These are phyloP conservation scores for Caenorhabditis sp. DNA, from an alignment of 2,888 invertebrate species.

Conservation along the genomic window DNA sequence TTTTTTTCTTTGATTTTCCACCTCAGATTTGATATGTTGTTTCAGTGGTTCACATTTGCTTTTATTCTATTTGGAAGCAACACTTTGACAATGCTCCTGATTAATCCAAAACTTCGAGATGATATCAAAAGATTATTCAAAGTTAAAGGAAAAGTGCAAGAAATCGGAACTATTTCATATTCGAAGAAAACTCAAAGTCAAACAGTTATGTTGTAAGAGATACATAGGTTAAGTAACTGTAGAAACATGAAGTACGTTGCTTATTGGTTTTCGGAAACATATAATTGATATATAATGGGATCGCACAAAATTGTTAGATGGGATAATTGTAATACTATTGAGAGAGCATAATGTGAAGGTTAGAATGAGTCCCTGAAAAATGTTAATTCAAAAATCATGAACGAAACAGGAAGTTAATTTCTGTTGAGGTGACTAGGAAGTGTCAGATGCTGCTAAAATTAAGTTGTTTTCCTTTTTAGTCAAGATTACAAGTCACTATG, in stretches of 20 bases:
- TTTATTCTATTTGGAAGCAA: not conserved
- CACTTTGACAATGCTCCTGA: not conserved
- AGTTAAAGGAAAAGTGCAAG: not conserved
- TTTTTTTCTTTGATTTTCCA: not conserved
- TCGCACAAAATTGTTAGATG: not conserved
- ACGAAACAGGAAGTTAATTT: no score
- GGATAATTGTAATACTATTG: not conserved
- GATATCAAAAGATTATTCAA: not conserved
- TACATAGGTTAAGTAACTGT: not conserved
- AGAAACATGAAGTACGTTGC: not conserved
- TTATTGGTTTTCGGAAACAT: not conserved
- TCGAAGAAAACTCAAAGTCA: not conserved
- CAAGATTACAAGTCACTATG: no score
- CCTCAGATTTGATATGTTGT: not conserved
- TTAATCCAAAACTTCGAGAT: not conserved
- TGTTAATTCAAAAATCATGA: no score
- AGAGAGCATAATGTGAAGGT: not conserved
- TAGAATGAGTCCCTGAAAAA: not conserved
- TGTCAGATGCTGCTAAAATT: no score
- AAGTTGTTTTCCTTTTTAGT: no score
- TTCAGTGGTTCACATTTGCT: not conserved
- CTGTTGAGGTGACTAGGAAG: no score
- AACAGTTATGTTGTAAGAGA: not conserved
- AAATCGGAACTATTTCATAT: not conserved
- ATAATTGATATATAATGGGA: not conserved